Conservation (phyloP, 1,140 invertebrate genomes). For the Pseudomyrmex gracilis region DNA sequence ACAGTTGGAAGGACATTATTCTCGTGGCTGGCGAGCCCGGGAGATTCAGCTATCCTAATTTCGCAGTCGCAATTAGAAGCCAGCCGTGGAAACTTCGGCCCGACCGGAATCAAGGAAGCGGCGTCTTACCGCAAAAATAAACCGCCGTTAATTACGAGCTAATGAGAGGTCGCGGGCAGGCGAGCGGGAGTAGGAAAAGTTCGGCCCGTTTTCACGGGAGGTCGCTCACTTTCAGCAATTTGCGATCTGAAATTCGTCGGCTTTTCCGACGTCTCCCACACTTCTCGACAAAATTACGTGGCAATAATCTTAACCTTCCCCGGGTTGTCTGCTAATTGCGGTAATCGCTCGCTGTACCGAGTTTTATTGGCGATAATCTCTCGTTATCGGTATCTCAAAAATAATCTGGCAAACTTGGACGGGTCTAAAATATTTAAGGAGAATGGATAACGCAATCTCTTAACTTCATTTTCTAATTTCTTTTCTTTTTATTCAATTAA, state of each 20-base stretch:
- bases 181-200: conserved; percentile 36
- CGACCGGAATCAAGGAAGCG: conserved; percentile 54
- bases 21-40: conserved; percentile 7
- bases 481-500: neutral
- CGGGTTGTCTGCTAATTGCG: conserved; percentile 41
- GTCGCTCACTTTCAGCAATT: conserved; percentile 55
- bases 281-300: conserved; percentile 39
- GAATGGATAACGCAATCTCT: neutral
- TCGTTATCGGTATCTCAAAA: conserved; percentile 34
- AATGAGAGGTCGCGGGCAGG: conserved; percentile 39
- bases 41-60: conserved; percentile 58
- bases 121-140: conserved; percentile 58
- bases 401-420: conserved; percentile 27
- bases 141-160: conserved; percentile 59
- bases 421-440: neutral
- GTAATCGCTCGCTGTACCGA: neutral
- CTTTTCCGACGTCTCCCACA: conserved; percentile 20
- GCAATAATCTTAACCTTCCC: conserved; percentile 51
- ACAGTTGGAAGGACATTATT: conserved; percentile 62
- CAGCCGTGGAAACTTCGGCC: conserved; percentile 49
- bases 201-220: conserved; percentile 32
- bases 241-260: conserved; percentile 54
- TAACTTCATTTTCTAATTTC: neutral
- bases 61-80: conserved; percentile 55
- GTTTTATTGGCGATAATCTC: conserved; percentile 52